Conservation (phyloP, 2,888 invertebrate genomes). For the Dolomedes plantarius region DNA sequence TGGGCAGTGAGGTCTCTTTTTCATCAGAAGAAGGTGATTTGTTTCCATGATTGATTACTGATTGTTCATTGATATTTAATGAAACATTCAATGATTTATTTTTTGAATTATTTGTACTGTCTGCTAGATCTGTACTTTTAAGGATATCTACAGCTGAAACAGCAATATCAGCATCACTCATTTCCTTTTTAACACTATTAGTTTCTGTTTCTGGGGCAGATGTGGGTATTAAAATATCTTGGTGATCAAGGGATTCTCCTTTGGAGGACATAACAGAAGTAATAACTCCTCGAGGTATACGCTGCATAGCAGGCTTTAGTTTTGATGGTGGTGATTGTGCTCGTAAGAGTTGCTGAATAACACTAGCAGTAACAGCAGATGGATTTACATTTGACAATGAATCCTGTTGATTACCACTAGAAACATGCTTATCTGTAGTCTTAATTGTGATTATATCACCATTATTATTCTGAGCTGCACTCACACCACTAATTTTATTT, state of each 20-base stretch:
- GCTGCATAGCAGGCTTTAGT: conserved; percentile 51
- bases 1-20: conserved; percentile 41
- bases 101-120: conserved; percentile 32
- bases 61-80: conserved; percentile 40
- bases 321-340: conserved; percentile 51
- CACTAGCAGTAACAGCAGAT: conserved; percentile 64
- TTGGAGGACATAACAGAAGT: conserved; percentile 65
- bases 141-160: conserved; percentile 28
- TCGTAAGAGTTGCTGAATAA: conserved; percentile 65
- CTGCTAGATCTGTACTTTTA: conserved; percentile 21
- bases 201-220: conserved; percentile 15
- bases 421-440: conserved; percentile 16
- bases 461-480: conserved; percentile 33
- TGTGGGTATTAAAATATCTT: conserved; percentile 33
- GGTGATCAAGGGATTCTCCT: conserved; percentile 35
- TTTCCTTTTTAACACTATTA: conserved; percentile 27
- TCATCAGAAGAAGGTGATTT: conserved; percentile 45
- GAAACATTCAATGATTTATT: conserved; percentile 20
- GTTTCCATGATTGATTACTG: conserved; percentile 40
- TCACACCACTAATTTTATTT: conserved; percentile 29
- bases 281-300: conserved; percentile 61
- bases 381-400: conserved; percentile 37
- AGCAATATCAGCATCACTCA: conserved; percentile 26
- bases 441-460: conserved; percentile 39
- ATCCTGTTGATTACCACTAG: conserved; percentile 5